phyloP scores from a whole-genome alignment of 1,140 invertebrate species.

The Drosophila prosaltans region DNA sequence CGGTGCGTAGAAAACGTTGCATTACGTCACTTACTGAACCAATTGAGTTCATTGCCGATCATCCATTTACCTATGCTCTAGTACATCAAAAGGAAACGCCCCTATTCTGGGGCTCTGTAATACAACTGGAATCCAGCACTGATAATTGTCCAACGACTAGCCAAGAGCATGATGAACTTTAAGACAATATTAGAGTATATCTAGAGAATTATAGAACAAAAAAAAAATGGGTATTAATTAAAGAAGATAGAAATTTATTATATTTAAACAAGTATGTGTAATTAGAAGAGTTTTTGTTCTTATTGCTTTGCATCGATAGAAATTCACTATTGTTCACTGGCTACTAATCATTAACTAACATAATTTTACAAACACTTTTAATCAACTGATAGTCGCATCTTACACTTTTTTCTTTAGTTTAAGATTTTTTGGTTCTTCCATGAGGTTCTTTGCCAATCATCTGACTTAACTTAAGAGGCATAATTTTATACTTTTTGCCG shows the following conservation, averaged over 20 bases:
- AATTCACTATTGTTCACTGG: background rate
- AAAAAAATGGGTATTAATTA: conserved; percentile 23
- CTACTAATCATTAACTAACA: background rate
- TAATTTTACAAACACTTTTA: background rate
- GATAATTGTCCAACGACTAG: conserved; percentile 10
- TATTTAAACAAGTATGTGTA: background rate
- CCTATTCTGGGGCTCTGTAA: conserved; percentile 63
- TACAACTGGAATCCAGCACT: conserved; percentile 33
- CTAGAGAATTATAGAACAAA: conserved; percentile 12
- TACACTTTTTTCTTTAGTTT: background rate
- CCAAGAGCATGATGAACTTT: conserved; percentile 59
- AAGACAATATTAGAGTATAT: conserved; percentile 19
- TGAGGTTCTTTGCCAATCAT: background rate
- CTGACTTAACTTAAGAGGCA: background rate
- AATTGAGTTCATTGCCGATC: conserved; percentile 65
- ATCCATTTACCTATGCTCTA: conserved; percentile 75
- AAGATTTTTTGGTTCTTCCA: conserved; percentile 27
- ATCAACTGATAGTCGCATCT: background rate
- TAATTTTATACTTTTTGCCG: too few relatives aligned
- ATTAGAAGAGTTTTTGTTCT: background rate
- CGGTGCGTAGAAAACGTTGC: conserved; percentile 60
- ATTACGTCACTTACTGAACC: conserved; percentile 38
- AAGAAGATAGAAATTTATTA: conserved; percentile 26
- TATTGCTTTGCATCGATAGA: background rate
- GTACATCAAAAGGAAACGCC: conserved; percentile 40